Conservation (phyloP, 2,888 invertebrate genomes). For the Lomographa bimaculata region DNA sequence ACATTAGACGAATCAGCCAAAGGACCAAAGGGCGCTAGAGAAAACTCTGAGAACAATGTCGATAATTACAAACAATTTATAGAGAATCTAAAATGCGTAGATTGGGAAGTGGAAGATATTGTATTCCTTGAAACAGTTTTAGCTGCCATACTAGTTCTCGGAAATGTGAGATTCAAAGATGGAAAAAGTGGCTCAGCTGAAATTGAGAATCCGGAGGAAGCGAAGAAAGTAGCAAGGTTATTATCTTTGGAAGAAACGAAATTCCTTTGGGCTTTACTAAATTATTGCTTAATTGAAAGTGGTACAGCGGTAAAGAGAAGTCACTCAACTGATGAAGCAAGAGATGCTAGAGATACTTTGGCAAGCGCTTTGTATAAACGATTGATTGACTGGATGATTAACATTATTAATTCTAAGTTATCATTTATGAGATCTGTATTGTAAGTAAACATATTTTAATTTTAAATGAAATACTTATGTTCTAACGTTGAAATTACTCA, state of each 20-base stretch:
- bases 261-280: slow-evolving; percentile 92
- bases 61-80: slow-evolving; percentile 85
- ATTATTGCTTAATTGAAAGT: slow-evolving; percentile 91
- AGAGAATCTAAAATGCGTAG: slow-evolving; percentile 85
- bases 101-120: slow-evolving; percentile 88
- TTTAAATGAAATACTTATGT: slow-evolving; percentile 2
- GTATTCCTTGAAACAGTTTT: slow-evolving; percentile 88
- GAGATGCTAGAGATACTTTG: slow-evolving; percentile 92
- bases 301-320: slow-evolving; percentile 87
- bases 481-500: too few relatives aligned
- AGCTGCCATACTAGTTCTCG: slow-evolving; percentile 90
- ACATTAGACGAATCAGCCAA: slow-evolving; percentile 82
- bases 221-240: slow-evolving; percentile 88
- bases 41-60: slow-evolving; percentile 86
- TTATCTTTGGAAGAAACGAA: slow-evolving; percentile 91
- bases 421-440: slow-evolving; percentile 93
- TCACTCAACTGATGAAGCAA: slow-evolving; percentile 91
- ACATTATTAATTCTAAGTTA: slow-evolving; percentile 92
- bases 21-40: slow-evolving; percentile 85
- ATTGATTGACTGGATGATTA: slow-evolving; percentile 94
- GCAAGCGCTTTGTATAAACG: slow-evolving; percentile 93
- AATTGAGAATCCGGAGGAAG: slow-evolving; percentile 88
- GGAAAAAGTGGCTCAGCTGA: slow-evolving; percentile 86
- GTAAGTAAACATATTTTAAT: slow-evolving; percentile 82
- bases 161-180: slow-evolving; percentile 90